These are phyloP conservation scores for Cyclophora albipunctata DNA, from an alignment of 2,888 invertebrate genomes.

Conservation along the genomic window DNA sequence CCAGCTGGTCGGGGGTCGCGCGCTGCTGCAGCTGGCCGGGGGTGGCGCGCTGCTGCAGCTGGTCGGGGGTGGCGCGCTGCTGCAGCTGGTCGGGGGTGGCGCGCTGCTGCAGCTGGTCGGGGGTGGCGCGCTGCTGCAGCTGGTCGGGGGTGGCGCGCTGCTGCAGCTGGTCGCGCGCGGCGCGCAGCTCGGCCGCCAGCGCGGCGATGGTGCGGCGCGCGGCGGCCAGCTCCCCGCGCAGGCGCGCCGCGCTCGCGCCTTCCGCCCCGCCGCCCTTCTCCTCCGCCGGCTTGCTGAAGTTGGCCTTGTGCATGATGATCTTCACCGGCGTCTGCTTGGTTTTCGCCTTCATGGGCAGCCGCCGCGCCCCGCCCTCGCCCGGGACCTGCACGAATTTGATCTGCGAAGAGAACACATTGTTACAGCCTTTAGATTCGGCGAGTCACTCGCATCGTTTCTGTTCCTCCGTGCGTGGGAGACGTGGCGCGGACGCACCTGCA, in stretches of 20 bases:
- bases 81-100: too few species aligned
- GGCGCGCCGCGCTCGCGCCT: constrained; percentile 7
- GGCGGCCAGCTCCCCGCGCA: constrained; percentile 35
- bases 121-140: too few species aligned
- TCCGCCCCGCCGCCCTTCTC: not conserved
- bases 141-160: too few species aligned
- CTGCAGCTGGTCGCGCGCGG: constrained; percentile 22
- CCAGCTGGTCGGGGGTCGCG: too few species aligned
- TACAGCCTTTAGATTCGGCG: too few species aligned
- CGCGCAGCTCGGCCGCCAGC: constrained; percentile 14
- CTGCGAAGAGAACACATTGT: constrained; percentile 16
- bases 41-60: too few species aligned
- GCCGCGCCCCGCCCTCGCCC: constrained; percentile 23
- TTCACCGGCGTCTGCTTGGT: constrained; percentile 42
- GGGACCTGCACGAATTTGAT: constrained; percentile 44
- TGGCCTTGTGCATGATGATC: constrained; percentile 59
- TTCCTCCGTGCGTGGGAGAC: too few species aligned
- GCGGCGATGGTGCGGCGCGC: constrained; percentile 29
- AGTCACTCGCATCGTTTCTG: too few species aligned
- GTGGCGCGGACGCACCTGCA: not conserved
- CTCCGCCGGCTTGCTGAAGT: constrained; percentile 34
- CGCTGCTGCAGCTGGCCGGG: too few species aligned
- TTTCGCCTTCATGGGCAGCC: constrained; percentile 18
- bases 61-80: too few species aligned
- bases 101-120: too few species aligned